Evolutionary conservation across 2,888 invertebrate genomes (phyloP).

Genomic region (Galeruca laticollis): DNA sequence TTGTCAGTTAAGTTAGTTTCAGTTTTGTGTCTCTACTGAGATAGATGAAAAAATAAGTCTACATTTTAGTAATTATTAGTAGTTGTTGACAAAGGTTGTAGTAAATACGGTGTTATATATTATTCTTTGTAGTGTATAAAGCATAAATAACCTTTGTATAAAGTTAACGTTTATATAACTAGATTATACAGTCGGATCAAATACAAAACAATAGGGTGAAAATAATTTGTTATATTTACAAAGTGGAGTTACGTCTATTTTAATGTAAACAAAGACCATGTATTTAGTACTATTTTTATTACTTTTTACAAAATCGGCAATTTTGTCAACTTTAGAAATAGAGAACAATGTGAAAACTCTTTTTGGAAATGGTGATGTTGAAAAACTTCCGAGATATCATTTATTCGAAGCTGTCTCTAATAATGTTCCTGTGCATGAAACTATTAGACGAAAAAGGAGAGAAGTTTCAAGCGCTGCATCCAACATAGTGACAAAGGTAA

Average conservation of each 20-base stretch:
- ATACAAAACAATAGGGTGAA: constrained; percentile 6
- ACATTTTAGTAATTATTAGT: no score
- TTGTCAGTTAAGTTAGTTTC: no score
- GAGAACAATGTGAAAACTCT: constrained; percentile 17
- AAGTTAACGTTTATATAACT: no score
- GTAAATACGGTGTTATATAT: no score
- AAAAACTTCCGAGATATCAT: constrained; percentile 3
- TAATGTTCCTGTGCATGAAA: neutral
- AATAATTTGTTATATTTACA: constrained; percentile 12
- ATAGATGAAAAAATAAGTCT: no score
- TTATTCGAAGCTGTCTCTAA: constrained; percentile 15
- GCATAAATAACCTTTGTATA: no score
- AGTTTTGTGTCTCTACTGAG: no score
- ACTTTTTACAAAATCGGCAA: constrained; percentile 25
- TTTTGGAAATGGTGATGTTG: constrained; percentile 16
- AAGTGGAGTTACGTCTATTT: neutral
- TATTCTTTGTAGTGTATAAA: no score
- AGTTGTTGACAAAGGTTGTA: no score
- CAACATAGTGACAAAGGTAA: constrained; percentile 32
- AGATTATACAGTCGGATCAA: no score
- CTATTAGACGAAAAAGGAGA: constrained; percentile 11
- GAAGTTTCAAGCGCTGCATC: constrained; percentile 9
- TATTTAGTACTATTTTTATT: constrained; percentile 28
- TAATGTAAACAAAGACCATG: constrained; percentile 26
- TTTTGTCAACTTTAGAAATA: constrained; percentile 11